These are phyloP conservation scores for Aplochiton taeniatus DNA, from an alignment of 2,797 vertebrate genomes.

Conservation along the genomic window DNA sequence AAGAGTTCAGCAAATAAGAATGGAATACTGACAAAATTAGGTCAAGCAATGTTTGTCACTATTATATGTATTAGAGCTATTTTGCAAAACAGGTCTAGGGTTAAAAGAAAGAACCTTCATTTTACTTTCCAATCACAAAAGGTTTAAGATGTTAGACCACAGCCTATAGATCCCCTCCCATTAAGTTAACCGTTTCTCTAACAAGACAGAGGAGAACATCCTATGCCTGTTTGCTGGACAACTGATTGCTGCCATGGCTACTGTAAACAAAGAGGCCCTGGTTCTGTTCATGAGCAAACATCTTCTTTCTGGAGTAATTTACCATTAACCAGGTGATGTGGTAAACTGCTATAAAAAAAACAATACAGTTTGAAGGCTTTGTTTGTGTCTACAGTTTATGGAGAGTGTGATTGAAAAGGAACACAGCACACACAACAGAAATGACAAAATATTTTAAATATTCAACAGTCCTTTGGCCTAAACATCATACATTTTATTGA, in stretches of 20 bases:
- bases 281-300: conserved; percentile 99
- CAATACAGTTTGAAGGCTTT: conserved; percentile 84
- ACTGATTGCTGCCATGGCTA: conserved; percentile 97
- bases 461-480: conserved; percentile 13
- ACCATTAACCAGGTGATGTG: conserved; percentile 99
- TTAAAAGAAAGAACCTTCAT: conserved; percentile 66
- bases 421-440: conserved; percentile 90
- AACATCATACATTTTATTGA: too few relatives aligned
- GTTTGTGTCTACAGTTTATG: conserved; percentile 91
- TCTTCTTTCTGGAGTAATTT: conserved; percentile 98
- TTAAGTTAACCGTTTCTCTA: conserved; percentile 83
- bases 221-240: conserved; percentile 94
- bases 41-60: too few relatives aligned
- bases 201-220: conserved; percentile 82
- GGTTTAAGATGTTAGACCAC: too few relatives aligned
- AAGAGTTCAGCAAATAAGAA: too few relatives aligned
- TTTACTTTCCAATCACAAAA: too few relatives aligned
- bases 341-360: conserved; percentile 97
- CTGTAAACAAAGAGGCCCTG: conserved; percentile 95
- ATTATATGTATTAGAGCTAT: too few relatives aligned
- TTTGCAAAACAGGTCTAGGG: not conserved
- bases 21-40: too few relatives aligned
- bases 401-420: conserved; percentile 81
- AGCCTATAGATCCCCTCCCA: conserved; percentile 62
- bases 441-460: conserved; percentile 85